Evolutionary conservation across 1,140 invertebrate genomes (phyloP).

Genomic region (Cotesia chilonis): DNA sequence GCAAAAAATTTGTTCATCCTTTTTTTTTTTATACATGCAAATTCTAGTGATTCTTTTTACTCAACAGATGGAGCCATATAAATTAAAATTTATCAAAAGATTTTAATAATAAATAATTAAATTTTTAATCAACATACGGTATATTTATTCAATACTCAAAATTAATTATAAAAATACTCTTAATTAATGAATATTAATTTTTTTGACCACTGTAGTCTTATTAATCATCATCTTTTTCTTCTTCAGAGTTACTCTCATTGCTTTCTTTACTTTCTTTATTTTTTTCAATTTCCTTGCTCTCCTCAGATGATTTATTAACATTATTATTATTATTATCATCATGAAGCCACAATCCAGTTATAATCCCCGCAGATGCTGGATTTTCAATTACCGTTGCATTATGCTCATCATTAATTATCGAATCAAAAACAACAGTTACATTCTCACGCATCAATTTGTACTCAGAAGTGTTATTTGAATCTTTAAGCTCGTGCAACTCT

Average conservation of each 20-base stretch:
- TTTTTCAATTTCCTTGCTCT: constrained; percentile 1
- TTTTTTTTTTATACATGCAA: too few relatives aligned
- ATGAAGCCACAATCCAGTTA: constrained; percentile 33
- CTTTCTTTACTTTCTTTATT: background rate
- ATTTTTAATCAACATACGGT: too few relatives aligned
- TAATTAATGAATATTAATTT: too few relatives aligned
- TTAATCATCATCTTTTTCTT: constrained; percentile 7
- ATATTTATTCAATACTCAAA: too few relatives aligned
- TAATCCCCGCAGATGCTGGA: constrained; percentile 24
- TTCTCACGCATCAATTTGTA: constrained; percentile 13
- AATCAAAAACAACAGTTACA: constrained; percentile 22
- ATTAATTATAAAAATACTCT: too few relatives aligned
- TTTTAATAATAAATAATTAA: too few relatives aligned
- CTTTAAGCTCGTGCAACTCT: background rate
- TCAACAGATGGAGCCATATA: too few relatives aligned
- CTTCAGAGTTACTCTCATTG: background rate
- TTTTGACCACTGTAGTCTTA: background rate
- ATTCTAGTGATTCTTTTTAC: too few relatives aligned
- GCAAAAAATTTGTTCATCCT: too few relatives aligned
- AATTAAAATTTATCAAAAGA: too few relatives aligned
- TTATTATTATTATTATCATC: background rate
- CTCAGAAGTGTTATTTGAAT: background rate
- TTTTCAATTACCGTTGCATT: constrained; percentile 6
- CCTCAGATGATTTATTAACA: constrained; percentile 22
- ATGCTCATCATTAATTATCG: constrained; percentile 5